Conservation (phyloP, 2,797 vertebrate species). For the Enteromius trimaculatus region DNA sequence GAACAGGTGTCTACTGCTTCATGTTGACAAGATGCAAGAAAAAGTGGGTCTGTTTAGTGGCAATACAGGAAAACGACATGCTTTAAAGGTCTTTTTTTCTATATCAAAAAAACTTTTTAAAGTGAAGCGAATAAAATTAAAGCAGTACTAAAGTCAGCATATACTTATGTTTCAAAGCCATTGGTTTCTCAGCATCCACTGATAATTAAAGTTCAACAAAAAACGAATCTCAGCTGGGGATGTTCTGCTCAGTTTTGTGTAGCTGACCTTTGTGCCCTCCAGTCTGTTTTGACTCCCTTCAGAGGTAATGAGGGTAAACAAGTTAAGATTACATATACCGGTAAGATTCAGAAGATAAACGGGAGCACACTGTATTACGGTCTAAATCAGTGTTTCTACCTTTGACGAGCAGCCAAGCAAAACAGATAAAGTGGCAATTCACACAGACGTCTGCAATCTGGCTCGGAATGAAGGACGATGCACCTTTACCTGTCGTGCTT, state of each 20-base stretch:
- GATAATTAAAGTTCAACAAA: conserved; percentile 2
- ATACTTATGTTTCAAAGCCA: neutral
- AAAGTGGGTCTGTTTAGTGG: neutral
- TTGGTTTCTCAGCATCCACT: neutral
- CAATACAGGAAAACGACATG: neutral
- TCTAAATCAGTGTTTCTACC: conserved; percentile 44
- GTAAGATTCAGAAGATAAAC: conserved; percentile 44
- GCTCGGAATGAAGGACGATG: conserved; percentile 10
- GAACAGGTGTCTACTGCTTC: conserved; percentile 73
- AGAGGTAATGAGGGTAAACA: conserved; percentile 5
- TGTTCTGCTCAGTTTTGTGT: neutral
- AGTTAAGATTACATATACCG: conserved; percentile 18
- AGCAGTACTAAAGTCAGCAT: neutral
- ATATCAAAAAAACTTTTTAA: neutral
- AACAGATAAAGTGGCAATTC: conserved; percentile 48
- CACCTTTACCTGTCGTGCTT: conserved; percentile 41
- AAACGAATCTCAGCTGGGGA: neutral
- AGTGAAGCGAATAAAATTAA: neutral
- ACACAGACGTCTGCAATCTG: conserved; percentile 20
- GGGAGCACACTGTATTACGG: neutral
- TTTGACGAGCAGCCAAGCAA: conserved; percentile 31
- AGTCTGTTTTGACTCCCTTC: conserved; percentile 21
- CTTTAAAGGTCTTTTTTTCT: neutral
- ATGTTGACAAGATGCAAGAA: conserved; percentile 60
- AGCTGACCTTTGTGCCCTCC: neutral